Evolutionary conservation across 2,888 invertebrate genomes (phyloP), one percentile per base, ranked within the genome.

Genomic region (Epsilonema sp.): DNA sequence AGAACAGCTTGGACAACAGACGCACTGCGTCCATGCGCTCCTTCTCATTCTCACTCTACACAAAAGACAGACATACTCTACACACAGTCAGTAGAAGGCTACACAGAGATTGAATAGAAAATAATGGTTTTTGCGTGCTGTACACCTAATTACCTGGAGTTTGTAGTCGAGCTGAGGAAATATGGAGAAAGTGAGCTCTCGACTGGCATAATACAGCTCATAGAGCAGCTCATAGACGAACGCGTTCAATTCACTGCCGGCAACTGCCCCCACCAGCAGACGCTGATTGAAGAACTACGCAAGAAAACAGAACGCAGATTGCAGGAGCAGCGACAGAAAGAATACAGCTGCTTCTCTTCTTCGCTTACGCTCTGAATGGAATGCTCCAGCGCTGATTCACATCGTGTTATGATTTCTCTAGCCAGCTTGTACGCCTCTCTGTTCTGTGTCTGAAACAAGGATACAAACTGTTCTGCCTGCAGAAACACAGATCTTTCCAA

Each of bases 201-300:
- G 82, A 61, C 85, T 82, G 58, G 90, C 89, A 63, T 82, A 80
- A 69, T 92, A 85, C 56, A 94, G 70, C 69, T 94, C 92, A 66
- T 90, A 90, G 54, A 94, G 87, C 53, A 94, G 74, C 69, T 92
- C 89, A 68, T 87, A 92, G 36, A 92, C 80, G 45, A 65, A 58
- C 38, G 58, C 60, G 22, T n/a, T 16, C 26, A 51, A 36, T 2
- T 44, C 31, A 22, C 39, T 31, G n/a, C 51, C 47, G 2, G 43
- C 23, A 20, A 39, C 24, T 19, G 26, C 37, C 11, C 89, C 89
- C 67, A 89, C 73, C 59, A 92, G 84, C 49, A 92, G 71, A 37
- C 86, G 82, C 67, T 87, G 86, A 70, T 90, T 90, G 73, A 92
- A 90, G 67, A 92, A 92, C 80, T 87, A 71, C n/a, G n/a, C n/a